phyloP scores from a whole-genome alignment of 2,888 invertebrate species.

The Netelia fuscicornis region DNA sequence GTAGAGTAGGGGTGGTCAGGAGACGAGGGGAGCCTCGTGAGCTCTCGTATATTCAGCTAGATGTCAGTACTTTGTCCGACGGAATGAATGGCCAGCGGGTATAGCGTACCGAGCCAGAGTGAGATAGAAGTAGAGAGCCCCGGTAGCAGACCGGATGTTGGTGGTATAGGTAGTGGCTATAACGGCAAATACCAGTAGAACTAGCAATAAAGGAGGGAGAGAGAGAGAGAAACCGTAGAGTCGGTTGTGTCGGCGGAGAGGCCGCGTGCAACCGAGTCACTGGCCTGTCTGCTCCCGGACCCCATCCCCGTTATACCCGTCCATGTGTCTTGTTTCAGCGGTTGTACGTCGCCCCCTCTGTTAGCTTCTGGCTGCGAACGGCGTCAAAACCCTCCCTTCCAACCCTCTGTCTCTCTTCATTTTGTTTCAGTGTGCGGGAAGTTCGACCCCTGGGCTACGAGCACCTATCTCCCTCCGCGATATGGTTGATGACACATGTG shows the following conservation, averaged over 20 bases:
- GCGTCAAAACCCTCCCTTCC: not conserved
- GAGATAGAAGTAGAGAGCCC: slow-evolving; percentile 55
- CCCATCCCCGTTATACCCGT: slow-evolving; percentile 45
- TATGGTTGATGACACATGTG: slow-evolving; percentile 31
- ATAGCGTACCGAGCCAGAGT: slow-evolving; percentile 29
- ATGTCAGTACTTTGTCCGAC: slow-evolving; percentile 81
- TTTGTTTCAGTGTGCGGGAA: slow-evolving; percentile 39
- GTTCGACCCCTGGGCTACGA: slow-evolving; percentile 27
- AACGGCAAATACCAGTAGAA: slow-evolving; percentile 57
- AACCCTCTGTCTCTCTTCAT: slow-evolving; percentile 15
- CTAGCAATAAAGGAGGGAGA: slow-evolving; percentile 76
- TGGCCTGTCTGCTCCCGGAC: slow-evolving; percentile 23
- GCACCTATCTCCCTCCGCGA: slow-evolving; percentile 11
- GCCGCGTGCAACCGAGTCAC: slow-evolving; percentile 40
- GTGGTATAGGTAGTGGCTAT: slow-evolving; percentile 65
- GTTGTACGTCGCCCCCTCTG: slow-evolving; percentile 26
- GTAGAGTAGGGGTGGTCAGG: not conserved
- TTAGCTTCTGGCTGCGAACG: slow-evolving; percentile 46
- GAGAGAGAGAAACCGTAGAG: slow-evolving; percentile 50
- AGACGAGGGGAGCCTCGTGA: slow-evolving; percentile 52
- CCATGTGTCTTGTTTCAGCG: slow-evolving; percentile 60
- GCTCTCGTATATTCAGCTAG: slow-evolving; percentile 79
- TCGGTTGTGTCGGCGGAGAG: slow-evolving; percentile 45
- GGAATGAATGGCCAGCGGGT: slow-evolving; percentile 76
- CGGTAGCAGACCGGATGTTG: slow-evolving; percentile 72